A percentile compares a stretch with the other conserved stretches of the same genome.
Evolutionary conservation across 2,113 vertebrate genomes (phyloP).

Genomic region (Nothoprocta pentlandii): DNA sequence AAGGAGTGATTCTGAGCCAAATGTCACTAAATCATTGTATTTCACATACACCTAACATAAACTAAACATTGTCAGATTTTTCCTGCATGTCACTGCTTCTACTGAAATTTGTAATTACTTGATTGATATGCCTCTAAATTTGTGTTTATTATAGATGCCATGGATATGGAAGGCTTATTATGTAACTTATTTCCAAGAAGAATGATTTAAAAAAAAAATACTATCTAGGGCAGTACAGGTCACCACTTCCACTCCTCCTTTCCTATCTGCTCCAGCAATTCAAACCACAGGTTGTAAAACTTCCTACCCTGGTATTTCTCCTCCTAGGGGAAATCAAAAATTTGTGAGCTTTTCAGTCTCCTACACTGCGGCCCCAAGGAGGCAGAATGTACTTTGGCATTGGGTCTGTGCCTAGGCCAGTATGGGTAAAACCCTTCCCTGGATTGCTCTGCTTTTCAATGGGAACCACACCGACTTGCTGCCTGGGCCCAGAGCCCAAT

Average conservation of each 20-base stretch:
- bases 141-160: background rate
- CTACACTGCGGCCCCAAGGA: background rate
- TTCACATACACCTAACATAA: background rate
- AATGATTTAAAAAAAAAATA: background rate
- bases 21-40: background rate
- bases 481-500: background rate
- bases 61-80: background rate
- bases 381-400: accelerated
- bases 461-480: background rate
- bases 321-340: background rate
- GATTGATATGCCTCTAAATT: background rate
- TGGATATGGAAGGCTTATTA: background rate
- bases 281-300: background rate
- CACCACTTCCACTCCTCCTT: background rate
- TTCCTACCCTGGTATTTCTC: background rate
- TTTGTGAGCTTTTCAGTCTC: background rate
- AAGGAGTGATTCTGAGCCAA: background rate
- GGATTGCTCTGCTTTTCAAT: background rate
- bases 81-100: background rate
- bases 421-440: background rate
- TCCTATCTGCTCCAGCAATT: background rate
- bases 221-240: background rate
- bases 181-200: background rate
- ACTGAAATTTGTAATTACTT: background rate
- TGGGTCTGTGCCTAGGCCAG: accelerated